Percentiles rank a stretch among this genome's conserved stretches.
These are phyloP conservation scores for Ochropleura plecta DNA, from an alignment of 2,888 invertebrate species.

Conservation along the genomic window DNA sequence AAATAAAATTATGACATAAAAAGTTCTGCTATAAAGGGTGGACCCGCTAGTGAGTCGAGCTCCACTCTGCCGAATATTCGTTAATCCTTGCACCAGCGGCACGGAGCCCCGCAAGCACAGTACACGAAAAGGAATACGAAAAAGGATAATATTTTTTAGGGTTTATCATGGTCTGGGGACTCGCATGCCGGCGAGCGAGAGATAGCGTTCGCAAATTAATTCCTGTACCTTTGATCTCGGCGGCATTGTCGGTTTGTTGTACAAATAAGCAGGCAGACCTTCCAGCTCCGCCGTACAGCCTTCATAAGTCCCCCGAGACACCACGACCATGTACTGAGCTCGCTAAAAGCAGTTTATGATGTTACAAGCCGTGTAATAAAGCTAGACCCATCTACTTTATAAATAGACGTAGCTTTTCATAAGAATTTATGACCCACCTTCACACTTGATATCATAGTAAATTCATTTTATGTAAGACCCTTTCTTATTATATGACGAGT, in stretches of 20 bases:
- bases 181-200: constrained; percentile 69
- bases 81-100: constrained; percentile 40
- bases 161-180: constrained; percentile 74
- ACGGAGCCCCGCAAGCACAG: constrained; percentile 17
- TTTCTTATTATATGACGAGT: constrained; percentile 60
- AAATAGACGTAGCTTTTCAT: constrained; percentile 60
- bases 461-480: constrained; percentile 56
- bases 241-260: constrained; percentile 84
- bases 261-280: constrained; percentile 80
- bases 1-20: no score
- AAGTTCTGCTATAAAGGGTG: no score
- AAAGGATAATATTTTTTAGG: constrained; percentile 76
- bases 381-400: constrained; percentile 55
- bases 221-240: constrained; percentile 86
- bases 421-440: constrained; percentile 56
- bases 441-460: constrained; percentile 57
- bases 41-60: constrained; percentile 7
- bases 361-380: constrained; percentile 73
- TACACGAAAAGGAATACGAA: constrained; percentile 54
- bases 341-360: constrained; percentile 75
- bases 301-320: constrained; percentile 74
- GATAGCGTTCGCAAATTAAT: constrained; percentile 86
- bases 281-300: constrained; percentile 61
- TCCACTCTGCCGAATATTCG: constrained; percentile 25
- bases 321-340: constrained; percentile 67